Conservation (phyloP, 2,113 vertebrate genomes). For the Grantiella picta region DNA sequence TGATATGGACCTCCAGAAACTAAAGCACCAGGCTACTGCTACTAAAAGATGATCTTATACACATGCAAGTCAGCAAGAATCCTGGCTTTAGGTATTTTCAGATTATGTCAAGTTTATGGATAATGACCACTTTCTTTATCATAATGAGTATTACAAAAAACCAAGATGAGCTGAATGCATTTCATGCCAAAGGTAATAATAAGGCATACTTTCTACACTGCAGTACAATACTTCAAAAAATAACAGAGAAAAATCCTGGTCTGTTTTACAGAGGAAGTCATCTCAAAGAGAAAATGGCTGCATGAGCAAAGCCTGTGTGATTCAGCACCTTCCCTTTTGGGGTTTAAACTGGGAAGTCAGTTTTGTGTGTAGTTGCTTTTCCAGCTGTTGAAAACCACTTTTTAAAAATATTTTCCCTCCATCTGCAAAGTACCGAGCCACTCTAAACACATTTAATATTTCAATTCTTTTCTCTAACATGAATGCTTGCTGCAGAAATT, state of each 20-base stretch:
- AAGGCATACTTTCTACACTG: neutral
- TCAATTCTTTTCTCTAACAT: neutral
- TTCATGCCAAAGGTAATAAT: neutral
- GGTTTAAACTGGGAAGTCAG: neutral
- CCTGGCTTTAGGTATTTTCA: neutral
- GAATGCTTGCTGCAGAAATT: neutral
- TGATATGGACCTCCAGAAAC: neutral
- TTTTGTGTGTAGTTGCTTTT: conserved; percentile 19
- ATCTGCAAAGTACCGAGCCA: neutral
- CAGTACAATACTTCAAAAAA: neutral
- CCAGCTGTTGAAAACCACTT: conserved; percentile 32
- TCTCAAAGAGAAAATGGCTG: neutral
- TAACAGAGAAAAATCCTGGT: neutral
- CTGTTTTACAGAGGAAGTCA: neutral
- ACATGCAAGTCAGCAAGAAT: neutral
- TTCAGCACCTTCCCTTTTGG: neutral
- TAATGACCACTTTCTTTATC: neutral
- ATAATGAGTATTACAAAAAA: neutral
- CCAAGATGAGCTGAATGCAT: neutral
- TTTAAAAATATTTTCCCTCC: neutral
- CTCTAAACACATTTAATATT: conserved; percentile 25
- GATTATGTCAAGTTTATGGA: neutral
- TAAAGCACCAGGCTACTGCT: neutral
- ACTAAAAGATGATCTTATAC: neutral
- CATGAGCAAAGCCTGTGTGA: neutral